phyloP scores from a whole-genome alignment of 2,797 vertebrate genomes.

The Anguilla anguilla region DNA sequence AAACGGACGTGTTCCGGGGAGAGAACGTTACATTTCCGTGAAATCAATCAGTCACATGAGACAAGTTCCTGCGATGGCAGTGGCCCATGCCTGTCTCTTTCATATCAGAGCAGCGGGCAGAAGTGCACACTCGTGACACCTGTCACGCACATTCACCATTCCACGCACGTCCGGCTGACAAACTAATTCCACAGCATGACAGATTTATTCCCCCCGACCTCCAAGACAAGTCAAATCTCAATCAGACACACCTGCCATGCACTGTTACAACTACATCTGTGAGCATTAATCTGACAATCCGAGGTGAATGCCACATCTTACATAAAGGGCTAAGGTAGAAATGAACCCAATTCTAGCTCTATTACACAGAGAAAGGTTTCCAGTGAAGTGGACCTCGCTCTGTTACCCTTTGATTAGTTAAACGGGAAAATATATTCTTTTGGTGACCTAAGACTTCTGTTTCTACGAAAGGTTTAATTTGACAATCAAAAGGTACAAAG shows the following conservation, averaged over 20 bases:
- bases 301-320: background rate
- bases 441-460: background rate
- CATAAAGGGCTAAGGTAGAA: background rate
- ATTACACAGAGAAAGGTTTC: background rate
- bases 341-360: background rate
- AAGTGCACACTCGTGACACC: background rate
- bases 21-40: background rate
- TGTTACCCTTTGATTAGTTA: background rate
- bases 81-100: background rate
- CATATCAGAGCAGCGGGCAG: background rate
- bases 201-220: background rate
- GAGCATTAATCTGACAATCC: background rate
- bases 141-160: background rate
- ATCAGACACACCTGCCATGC: background rate
- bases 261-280: background rate
- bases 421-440: background rate
- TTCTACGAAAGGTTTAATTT: background rate
- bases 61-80: background rate
- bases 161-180: background rate
- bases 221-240: background rate
- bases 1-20: background rate
- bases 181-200: background rate
- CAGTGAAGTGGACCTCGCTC: background rate
- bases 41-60: conserved; percentile 7
- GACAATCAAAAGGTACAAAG: background rate